Evolutionary conservation across 1,140 invertebrate species (phyloP), one percentile per base, ranked within the genome.

Genomic region (Latrodectus geometricus): DNA sequence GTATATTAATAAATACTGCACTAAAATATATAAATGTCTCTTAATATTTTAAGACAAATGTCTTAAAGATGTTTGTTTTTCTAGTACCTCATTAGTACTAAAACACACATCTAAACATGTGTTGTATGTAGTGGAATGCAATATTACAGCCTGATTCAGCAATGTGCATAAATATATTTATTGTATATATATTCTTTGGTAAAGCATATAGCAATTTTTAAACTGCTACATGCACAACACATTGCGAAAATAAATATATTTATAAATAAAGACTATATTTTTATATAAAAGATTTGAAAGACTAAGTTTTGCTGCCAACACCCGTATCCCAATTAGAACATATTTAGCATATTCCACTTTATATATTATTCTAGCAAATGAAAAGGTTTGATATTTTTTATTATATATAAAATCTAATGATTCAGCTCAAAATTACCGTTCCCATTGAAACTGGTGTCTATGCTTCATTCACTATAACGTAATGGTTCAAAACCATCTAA

Each of bases 301-400:
- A 86, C 83, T 70, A 86, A 78, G 75, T 86, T 86, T 86, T 86
- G 83, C 83, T 86, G 83, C 83, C 83, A 86, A 72, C 75, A 86
- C 81, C 81, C 74, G 83, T 86, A 83, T 86, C 83, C 83, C 75
- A 86, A 86, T 86, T 72, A 77, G 61, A 86, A 86, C 75, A 86
- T 72, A 86, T 72, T 86, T 17, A 78, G 65, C 72, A 75, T n/a
- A 73, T 23, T 74, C 21, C 50, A 48, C 7, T 23, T 17, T 73
- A 75, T 61, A 14, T 61, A 14, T 61, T 61, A 14, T 61, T 61
- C 54, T 61, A 61, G 17, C 54, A 61, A 61, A 61, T 17, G 54
- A 61, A 61, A 35, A 61, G 54, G 54, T 61, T 61, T 61, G 54
- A 61, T 17, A 8, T 61, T 61, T 61, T 2, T 11, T 61, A 14